Conservation (phyloP, 2,113 vertebrate species). For the Nyctereutes procyonoides region DNA sequence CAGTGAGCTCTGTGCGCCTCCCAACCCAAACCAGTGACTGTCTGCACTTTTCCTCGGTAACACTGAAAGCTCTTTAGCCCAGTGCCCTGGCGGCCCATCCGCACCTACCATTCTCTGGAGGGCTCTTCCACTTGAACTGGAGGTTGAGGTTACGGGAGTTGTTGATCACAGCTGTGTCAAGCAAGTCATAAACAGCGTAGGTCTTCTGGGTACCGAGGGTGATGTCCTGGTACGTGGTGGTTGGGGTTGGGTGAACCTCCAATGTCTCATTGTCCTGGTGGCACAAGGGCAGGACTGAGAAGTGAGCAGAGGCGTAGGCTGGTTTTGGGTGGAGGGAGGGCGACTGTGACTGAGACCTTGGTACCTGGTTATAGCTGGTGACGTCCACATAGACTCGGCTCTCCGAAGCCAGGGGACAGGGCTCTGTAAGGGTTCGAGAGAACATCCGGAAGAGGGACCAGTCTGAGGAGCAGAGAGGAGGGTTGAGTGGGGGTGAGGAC, state of each 20-base stretch:
- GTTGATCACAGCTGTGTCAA: conserved; percentile 89
- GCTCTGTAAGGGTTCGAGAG: conserved; percentile 95
- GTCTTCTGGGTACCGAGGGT: conserved; percentile 93
- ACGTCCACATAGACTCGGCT: conserved; percentile 96
- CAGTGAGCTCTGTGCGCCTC: neutral
- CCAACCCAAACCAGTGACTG: neutral
- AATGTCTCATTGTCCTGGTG: conserved; percentile 92
- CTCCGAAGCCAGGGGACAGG: conserved; percentile 95
- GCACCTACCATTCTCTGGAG: conserved; percentile 88
- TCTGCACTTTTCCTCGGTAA: neutral
- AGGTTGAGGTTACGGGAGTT: conserved; percentile 92
- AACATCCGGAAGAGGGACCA: conserved; percentile 99
- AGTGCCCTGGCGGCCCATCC: accelerated
- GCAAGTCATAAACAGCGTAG: conserved; percentile 94
- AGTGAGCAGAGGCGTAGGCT: conserved; percentile 36
- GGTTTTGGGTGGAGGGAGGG: neutral
- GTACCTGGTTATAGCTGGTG: conserved; percentile 93
- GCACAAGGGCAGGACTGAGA: conserved; percentile 42
- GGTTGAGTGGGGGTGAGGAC: neutral
- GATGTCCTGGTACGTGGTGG: conserved; percentile 87
- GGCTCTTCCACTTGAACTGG: conserved; percentile 93
- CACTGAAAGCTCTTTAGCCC: neutral
- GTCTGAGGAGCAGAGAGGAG: conserved; percentile 86
- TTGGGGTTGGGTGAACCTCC: conserved; percentile 91
- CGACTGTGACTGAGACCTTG: neutral